These are phyloP conservation scores for Metellina segmentata DNA, from an alignment of 2,888 invertebrate genomes.

Conservation along the genomic window DNA sequence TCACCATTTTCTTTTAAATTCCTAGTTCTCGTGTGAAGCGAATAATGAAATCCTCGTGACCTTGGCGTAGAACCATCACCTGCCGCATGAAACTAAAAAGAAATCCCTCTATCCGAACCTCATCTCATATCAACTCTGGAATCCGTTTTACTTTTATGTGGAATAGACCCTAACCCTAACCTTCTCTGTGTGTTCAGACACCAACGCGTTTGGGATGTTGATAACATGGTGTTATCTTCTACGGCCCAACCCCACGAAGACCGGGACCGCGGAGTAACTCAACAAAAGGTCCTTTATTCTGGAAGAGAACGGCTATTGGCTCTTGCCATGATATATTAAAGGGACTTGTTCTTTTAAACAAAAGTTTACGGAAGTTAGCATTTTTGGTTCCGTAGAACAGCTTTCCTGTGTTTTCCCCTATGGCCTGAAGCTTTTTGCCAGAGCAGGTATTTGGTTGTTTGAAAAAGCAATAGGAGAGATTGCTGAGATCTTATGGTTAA, in stretches of 20 bases:
- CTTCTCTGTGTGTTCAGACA: conserved; percentile 12
- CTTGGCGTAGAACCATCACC: too few species aligned
- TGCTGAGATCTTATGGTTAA: too few species aligned
- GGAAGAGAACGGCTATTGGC: conserved; percentile 4
- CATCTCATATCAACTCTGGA: background rate
- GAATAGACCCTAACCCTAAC: background rate
- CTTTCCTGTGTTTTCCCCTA: background rate
- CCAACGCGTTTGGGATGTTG: conserved; percentile 10
- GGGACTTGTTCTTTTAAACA: background rate
- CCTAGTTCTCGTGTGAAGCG: background rate
- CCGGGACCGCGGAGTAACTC: background rate
- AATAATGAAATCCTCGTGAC: background rate
- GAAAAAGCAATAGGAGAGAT: too few species aligned
- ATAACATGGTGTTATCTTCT: conserved; percentile 40
- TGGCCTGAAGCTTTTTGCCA: background rate
- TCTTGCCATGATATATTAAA: background rate
- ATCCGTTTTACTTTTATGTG: conserved; percentile 7
- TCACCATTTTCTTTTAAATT: too few species aligned
- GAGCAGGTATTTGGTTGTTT: too few species aligned
- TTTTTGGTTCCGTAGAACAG: background rate
- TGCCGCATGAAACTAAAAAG: background rate
- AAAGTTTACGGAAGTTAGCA: conserved; percentile 45
- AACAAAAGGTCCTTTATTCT: conserved; percentile 35
- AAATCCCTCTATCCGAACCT: background rate
- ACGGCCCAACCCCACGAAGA: conserved; percentile 7